Conservation (phyloP, 2,797 vertebrate species). For the Myotis findleyi region DNA sequence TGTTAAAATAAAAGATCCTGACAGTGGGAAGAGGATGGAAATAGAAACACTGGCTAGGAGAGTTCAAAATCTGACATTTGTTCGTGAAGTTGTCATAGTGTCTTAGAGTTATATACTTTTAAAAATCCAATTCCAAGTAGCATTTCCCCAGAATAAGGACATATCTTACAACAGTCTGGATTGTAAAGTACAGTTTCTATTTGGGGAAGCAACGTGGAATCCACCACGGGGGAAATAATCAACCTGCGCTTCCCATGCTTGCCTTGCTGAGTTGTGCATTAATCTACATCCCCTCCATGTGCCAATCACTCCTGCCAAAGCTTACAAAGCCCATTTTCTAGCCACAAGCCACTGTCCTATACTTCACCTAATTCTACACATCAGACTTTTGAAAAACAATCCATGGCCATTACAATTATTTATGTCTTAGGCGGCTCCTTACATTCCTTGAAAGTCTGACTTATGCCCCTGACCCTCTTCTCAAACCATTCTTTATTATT, state of each 20-base stretch:
- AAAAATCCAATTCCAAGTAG: slow-evolving; percentile 33
- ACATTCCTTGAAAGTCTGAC: not conserved
- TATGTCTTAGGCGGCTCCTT: accelerated
- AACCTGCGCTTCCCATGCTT: accelerated
- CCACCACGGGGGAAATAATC: not conserved
- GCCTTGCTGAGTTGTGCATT: not conserved
- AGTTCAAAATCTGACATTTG: slow-evolving; percentile 64
- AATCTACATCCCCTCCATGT: accelerated
- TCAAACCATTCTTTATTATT: not conserved
- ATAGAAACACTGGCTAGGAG: not conserved
- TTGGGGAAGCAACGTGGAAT: not conserved
- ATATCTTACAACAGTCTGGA: not conserved
- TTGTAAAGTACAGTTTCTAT: not conserved
- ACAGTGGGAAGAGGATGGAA: not conserved
- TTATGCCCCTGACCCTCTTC: not conserved
- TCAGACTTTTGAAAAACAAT: not conserved
- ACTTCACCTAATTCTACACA: not conserved
- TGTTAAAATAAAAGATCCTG: slow-evolving; percentile 41
- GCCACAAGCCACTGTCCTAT: not conserved
- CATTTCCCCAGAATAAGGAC: slow-evolving; percentile 12
- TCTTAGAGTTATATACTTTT: not conserved
- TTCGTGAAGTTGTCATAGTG: slow-evolving; percentile 62
- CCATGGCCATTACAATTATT: too few species aligned
- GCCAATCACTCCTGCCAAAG: not conserved
- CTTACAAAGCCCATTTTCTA: not conserved